Percentiles rank a stretch among this genome's conserved stretches.
phyloP scores from a whole-genome alignment of 2,797 vertebrate species.

The Tragelaphus oryx region DNA sequence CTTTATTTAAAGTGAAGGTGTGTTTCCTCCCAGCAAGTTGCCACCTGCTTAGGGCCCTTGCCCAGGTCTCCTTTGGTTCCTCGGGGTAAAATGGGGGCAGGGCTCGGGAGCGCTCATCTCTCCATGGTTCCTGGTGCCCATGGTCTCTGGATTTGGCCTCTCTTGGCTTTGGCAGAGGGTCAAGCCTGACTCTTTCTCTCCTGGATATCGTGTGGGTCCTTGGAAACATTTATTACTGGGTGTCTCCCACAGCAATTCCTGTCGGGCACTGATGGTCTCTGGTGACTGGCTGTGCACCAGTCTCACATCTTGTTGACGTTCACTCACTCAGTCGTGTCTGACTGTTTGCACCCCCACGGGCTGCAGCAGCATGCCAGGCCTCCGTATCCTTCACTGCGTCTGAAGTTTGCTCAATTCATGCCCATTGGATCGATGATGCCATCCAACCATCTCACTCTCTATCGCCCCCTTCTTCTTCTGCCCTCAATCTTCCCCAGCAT shows the following conservation, averaged over 20 bases:
- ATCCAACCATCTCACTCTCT: background rate
- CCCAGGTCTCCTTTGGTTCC: background rate
- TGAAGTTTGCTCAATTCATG: background rate
- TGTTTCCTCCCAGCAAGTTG: background rate
- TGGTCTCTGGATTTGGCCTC: too few relatives aligned
- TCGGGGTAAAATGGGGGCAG: background rate
- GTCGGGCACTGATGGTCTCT: background rate
- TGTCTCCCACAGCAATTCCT: background rate
- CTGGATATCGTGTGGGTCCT: background rate
- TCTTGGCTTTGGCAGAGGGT: background rate
- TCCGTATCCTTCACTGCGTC: rapidly evolving
- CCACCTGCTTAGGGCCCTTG: background rate
- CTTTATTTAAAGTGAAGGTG: background rate
- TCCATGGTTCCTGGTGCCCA: background rate
- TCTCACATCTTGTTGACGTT: rapidly evolving
- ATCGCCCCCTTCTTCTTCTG: background rate
- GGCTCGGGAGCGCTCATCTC: rapidly evolving
- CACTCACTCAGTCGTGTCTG: background rate
- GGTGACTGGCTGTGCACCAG: too few relatives aligned
- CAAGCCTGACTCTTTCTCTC: background rate
- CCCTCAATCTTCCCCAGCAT: background rate
- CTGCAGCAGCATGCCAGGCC: background rate
- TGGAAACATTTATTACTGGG: background rate
- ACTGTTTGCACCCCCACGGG: rapidly evolving
- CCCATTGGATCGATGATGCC: background rate